Conservation (phyloP, 2,113 vertebrate species). For the Turdus rufiventris region DNA sequence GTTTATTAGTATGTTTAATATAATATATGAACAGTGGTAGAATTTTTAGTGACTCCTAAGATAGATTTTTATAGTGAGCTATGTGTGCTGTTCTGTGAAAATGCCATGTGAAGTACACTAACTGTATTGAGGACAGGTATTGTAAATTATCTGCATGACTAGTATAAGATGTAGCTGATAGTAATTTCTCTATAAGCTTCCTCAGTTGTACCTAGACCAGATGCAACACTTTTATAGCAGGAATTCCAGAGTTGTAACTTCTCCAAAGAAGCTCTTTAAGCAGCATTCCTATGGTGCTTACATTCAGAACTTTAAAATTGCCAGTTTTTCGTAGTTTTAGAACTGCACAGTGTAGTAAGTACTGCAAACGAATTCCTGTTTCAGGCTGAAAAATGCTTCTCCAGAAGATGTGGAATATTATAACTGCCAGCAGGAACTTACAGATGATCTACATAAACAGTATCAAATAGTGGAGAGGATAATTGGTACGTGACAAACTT, state of each 20-base stretch:
- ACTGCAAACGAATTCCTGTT: neutral
- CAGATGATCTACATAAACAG: slow-evolving; percentile 94
- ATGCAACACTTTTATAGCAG: neutral
- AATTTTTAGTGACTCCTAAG: neutral
- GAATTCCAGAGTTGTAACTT: neutral
- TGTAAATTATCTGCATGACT: neutral
- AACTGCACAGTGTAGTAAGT: neutral
- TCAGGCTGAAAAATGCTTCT: slow-evolving; percentile 92
- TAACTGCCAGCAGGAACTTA: slow-evolving; percentile 94
- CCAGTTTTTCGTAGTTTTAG: neutral
- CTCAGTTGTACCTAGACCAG: neutral
- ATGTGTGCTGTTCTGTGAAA: neutral
- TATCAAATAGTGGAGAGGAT: slow-evolving; percentile 97
- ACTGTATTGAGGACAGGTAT: neutral
- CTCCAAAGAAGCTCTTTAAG: neutral
- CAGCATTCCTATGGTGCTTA: neutral
- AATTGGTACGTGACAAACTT: slow-evolving; percentile 80
- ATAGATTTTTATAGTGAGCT: neutral
- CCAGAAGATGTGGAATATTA: slow-evolving; percentile 98
- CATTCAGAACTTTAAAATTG: neutral
- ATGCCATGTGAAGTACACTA: neutral
- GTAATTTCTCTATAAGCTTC: neutral
- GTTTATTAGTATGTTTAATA: neutral
- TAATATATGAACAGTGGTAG: neutral
- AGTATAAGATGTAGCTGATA: neutral